These are phyloP conservation scores for Drosophila ananassae DNA, from an alignment of 1,140 invertebrate species.

Conservation along the genomic window DNA sequence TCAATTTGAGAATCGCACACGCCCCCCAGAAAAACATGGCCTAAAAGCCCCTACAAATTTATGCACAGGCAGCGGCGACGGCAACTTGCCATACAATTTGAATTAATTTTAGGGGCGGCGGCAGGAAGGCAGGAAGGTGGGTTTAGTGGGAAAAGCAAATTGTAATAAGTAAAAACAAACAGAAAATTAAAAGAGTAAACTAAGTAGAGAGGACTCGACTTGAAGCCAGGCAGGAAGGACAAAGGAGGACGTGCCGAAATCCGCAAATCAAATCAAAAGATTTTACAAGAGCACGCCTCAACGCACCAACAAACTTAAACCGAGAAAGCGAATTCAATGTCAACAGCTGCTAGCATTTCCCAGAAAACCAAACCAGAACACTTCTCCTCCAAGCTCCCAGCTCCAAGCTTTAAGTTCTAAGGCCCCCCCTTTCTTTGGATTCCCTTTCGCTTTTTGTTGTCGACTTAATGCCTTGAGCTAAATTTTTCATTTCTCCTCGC, in stretches of 20 bases:
- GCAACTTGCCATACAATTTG: conserved; percentile 50
- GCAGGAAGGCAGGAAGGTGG: too few species aligned
- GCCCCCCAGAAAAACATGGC: conserved; percentile 12
- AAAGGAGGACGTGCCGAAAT: conserved; percentile 64
- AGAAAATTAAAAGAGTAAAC: conserved; percentile 74
- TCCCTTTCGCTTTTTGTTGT: conserved; percentile 58
- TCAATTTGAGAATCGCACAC: conserved; percentile 53
- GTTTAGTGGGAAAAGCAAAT: conserved; percentile 52
- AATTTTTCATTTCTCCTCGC: conserved; percentile 62
- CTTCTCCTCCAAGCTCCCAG: conserved; percentile 15
- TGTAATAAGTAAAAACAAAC: conserved; percentile 74
- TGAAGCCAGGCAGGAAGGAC: conserved; percentile 1
- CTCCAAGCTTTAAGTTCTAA: conserved; percentile 60
- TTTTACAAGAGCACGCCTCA: conserved; percentile 70
- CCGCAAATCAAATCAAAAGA: conserved; percentile 78
- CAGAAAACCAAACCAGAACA: conserved; percentile 33
- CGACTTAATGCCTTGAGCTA: conserved; percentile 66
- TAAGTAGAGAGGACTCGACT: conserved; percentile 3
- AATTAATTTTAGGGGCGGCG: conserved; percentile 34
- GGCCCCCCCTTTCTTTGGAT: conserved; percentile 5
- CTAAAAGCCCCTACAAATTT: conserved; percentile 61
- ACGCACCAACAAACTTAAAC: conserved; percentile 32
- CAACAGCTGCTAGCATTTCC: conserved; percentile 76
- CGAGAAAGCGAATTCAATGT: conserved; percentile 67
- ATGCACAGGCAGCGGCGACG: conserved; percentile 41